phyloP scores from a whole-genome alignment of 2,888 invertebrate species.

The Leucophenga montana region DNA sequence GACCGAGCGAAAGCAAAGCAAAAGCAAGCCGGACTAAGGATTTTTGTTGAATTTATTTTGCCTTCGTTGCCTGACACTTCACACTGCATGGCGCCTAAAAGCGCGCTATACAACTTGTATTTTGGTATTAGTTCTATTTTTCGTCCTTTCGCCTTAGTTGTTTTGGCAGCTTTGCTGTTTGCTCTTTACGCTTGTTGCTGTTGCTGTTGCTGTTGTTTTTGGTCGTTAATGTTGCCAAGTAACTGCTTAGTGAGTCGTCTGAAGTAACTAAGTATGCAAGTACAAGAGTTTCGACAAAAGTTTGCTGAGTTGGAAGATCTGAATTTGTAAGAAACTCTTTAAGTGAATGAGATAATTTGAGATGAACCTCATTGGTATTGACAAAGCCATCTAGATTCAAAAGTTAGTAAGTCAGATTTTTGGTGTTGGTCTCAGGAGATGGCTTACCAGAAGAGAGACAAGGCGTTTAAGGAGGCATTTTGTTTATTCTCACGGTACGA shows the following conservation, averaged over 20 bases:
- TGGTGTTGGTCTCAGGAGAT: too few relatives aligned
- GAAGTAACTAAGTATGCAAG: background rate
- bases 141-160: conserved; percentile 19
- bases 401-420: too few relatives aligned
- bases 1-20: background rate
- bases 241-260: conserved; percentile 24
- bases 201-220: background rate
- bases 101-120: conserved; percentile 27
- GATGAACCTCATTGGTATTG: too few relatives aligned
- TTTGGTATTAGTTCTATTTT: background rate
- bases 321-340: too few relatives aligned
- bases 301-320: background rate
- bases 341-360: too few relatives aligned
- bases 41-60: conserved; percentile 30
- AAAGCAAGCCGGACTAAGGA: background rate
- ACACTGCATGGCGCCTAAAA: conserved; percentile 43
- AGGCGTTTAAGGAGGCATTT: too few relatives aligned
- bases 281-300: too few relatives aligned
- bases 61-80: conserved; percentile 40
- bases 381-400: too few relatives aligned
- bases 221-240: conserved; percentile 26
- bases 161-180: conserved; percentile 10
- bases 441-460: too few relatives aligned
- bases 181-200: conserved; percentile 13
- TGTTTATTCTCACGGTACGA: too few relatives aligned